Evolutionary conservation across 2,113 vertebrate genomes (phyloP).

Genomic region (Ammodytes marinus): DNA sequence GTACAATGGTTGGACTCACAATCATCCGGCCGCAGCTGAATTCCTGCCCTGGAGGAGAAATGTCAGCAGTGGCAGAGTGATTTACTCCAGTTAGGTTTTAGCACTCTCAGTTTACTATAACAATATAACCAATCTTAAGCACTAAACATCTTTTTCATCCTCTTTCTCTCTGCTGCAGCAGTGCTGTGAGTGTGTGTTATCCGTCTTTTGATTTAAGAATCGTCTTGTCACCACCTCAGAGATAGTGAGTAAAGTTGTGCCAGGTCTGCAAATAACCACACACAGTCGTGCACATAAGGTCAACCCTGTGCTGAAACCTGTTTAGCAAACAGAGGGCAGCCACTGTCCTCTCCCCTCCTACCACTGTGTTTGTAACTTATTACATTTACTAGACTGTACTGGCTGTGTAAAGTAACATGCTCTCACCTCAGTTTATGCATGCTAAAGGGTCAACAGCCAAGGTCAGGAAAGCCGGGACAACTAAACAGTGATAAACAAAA

Average conservation of each 20-base stretch:
- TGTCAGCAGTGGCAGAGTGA: slow-evolving; percentile 40
- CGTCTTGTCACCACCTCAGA: slow-evolving; percentile 22
- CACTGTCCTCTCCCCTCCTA: neutral
- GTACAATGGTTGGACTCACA: slow-evolving; percentile 9
- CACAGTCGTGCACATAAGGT: slow-evolving; percentile 3
- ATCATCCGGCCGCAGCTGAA: neutral
- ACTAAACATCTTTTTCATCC: neutral
- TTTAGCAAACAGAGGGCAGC: slow-evolving; percentile 5
- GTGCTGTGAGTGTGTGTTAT: neutral
- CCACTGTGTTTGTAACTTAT: neutral
- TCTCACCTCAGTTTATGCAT: neutral
- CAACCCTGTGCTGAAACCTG: neutral
- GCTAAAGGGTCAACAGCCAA: slow-evolving; percentile 42
- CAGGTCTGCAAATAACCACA: slow-evolving; percentile 17
- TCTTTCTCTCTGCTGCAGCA: neutral
- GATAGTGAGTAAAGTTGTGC: neutral
- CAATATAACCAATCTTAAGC: neutral
- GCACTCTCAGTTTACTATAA: neutral
- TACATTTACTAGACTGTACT: neutral
- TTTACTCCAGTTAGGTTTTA: neutral
- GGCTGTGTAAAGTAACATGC: neutral
- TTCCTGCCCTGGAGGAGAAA: slow-evolving; percentile 42
- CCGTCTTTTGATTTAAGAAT: slow-evolving; percentile 1
- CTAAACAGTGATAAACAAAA: slow-evolving; percentile 40
- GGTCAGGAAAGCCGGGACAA: slow-evolving; percentile 9